Base-by-base conservation (phyloP, 2,113 vertebrate genomes). In the Acrocephalus arundinaceus region DNA sequence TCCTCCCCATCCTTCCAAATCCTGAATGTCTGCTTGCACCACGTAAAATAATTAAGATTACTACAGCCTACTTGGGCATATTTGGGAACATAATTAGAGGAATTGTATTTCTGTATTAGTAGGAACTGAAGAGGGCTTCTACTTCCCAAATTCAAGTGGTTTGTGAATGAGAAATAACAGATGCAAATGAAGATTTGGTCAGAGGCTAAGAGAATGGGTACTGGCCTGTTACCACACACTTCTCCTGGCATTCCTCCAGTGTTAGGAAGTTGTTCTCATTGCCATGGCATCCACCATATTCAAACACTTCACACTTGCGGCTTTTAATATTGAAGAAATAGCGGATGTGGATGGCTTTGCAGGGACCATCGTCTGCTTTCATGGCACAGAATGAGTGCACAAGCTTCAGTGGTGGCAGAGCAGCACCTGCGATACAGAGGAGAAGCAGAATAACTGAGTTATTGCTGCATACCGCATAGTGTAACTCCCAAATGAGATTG, bases 251-350 rank as follows among this genome's bases (percentile, higher is more conserved):
- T 7, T 97, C 97, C 45, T 98, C 97, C 84, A 98, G 9, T 4
- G 97, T 99, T 11, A 94, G 63, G 41, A 99, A 99, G 85, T 99
- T 99, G 97, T 99, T 99, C 54, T 93, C 79, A 61, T 99, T 99
- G 71, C 99, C 99, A 4, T 96, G 78, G n/a, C 99, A 99, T n/a
- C 99, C 99, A 10, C 99, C 99, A 0, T 98, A 99, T 13, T 98
- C 97, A 81, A 99, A 99, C 3, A 31, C 33, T 92, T 99, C 98
- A 49, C 99, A 99, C 37, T 52, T 88, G 5, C 74, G 97, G 4
- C 97, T 98, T 72, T 97, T 97, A 11, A 98, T 93, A 9, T 98
- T 97, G 95, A 99, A 99, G 96, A 98, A 99, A 78, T 96, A 99
- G 6, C 97, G 97, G 2, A 90, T 80, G 35, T 98, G 97, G 25